Evolutionary conservation across 1,140 invertebrate species (phyloP), one percentile per base, ranked within the genome.

Genomic region (Trichogramma pretiosum): DNA sequence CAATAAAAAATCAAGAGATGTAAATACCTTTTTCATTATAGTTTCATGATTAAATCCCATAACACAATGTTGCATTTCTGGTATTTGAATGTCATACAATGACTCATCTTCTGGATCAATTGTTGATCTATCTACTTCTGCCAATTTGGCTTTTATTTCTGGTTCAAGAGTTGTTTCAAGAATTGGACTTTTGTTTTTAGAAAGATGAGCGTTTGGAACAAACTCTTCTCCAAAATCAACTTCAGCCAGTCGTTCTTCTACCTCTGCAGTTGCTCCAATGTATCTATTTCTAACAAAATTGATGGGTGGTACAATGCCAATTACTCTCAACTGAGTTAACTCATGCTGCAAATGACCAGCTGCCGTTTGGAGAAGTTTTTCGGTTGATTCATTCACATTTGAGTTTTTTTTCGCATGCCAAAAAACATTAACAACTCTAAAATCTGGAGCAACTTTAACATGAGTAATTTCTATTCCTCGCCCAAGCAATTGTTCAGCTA

Each of bases 241-340:
- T 36, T 55, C 57, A 7, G 66, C 56, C 11, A 87, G 64, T 39
- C 74, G 56, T 10, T 61, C 52, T 48, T 87, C 78, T 4, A 87
- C 58, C 47, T 81, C 73, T 5, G 65, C 56, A 1, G 77, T 19
- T 40, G 63, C 62, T 3, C 60, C 59, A 49, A 74, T 69, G 11
- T 70, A 61, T 49, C 68, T 80, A 66, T 87, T 79, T 74, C 77
- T 78, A 5, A 85, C 74, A 75, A 89, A 89, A 13, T 70, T 55
- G 40, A 89, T 78, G 40, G 74, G 75, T 8, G 86, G 85, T 13
- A 88, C 76, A 33, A 75, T 64, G 4, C 85, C 85, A 67, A 88
- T 82, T 1, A 88, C 58, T 30, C 74, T 64, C 0, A 87, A 63
- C 49, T 80, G 78, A 1, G 79, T 78, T 9, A 88, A 62, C 59